Percentiles rank a stretch among this genome's conserved stretches.
phyloP scores from a whole-genome alignment of 2,797 vertebrate genomes.

The Caiman crocodilus region DNA sequence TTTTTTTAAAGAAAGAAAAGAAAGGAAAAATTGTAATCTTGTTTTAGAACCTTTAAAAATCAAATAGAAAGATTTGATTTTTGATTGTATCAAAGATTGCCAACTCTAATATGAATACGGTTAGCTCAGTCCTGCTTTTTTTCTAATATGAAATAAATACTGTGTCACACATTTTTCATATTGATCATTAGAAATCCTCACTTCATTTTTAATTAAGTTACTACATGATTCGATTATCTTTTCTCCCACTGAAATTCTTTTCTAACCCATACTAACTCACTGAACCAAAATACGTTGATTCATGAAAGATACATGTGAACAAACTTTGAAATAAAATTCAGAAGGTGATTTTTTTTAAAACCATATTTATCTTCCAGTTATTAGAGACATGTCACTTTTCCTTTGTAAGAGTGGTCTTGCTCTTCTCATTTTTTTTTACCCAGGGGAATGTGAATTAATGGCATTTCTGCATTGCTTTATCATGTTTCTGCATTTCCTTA shows the following conservation, averaged over 20 bases:
- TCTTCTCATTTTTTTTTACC: conserved; percentile 63
- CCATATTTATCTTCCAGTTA: conserved; percentile 40
- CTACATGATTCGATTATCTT: conserved; percentile 34
- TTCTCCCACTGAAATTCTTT: conserved; percentile 45
- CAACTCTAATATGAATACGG: not conserved
- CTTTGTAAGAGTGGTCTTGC: conserved; percentile 59
- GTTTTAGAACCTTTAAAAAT: conserved; percentile 21
- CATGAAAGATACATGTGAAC: conserved; percentile 39
- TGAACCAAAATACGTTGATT: conserved; percentile 55
- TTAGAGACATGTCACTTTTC: conserved; percentile 62
- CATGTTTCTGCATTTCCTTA: conserved; percentile 69
- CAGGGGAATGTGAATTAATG: conserved; percentile 73
- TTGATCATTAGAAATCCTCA: conserved; percentile 15
- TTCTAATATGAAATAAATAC: conserved; percentile 15
- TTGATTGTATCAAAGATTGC: too few species aligned
- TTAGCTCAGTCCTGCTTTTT: conserved; percentile 14
- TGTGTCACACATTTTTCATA: conserved; percentile 43
- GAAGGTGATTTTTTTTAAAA: conserved; percentile 40
- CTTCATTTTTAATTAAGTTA: conserved; percentile 43
- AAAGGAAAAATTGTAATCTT: not conserved
- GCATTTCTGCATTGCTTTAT: conserved; percentile 75
- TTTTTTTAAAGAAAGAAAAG: conserved; percentile 23
- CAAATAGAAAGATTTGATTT: conserved; percentile 34
- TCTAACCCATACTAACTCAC: conserved; percentile 43
- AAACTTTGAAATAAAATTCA: conserved; percentile 55